Evolutionary conservation across 2,113 vertebrate species (phyloP).

Genomic region (Syngnathoides biaculeatus): DNA sequence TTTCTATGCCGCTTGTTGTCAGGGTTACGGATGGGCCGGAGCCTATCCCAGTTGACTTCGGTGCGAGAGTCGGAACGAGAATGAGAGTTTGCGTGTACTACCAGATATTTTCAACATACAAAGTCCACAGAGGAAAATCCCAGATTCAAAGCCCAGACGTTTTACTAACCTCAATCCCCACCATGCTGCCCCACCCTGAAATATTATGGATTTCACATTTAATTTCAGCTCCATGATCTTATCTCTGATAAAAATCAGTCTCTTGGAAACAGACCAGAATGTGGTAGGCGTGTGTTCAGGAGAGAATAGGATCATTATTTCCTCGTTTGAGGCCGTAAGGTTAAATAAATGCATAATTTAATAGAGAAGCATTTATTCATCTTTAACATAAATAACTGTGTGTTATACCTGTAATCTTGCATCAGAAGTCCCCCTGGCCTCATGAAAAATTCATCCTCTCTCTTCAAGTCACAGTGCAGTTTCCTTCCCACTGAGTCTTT

Average conservation of each 20-base stretch:
- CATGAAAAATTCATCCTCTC: conserved; percentile 53
- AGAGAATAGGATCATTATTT: not conserved
- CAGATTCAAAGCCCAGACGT: not conserved
- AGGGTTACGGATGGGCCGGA: not conserved
- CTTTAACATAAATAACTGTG: conserved; percentile 44
- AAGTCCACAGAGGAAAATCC: too few relatives aligned
- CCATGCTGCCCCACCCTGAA: not conserved
- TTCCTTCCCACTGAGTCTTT: conserved; percentile 11
- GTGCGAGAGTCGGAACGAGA: not conserved
- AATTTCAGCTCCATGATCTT: not conserved
- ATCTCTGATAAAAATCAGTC: not conserved
- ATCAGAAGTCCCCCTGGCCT: conserved; percentile 24
- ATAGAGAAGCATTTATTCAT: conserved; percentile 40
- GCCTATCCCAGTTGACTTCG: not conserved
- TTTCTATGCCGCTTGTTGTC: not conserved
- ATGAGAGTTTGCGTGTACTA: too few relatives aligned
- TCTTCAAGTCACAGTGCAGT: conserved; percentile 26
- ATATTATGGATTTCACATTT: not conserved
- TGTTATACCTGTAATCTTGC: conserved; percentile 35
- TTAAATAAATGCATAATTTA: conserved; percentile 53
- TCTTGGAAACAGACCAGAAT: not conserved
- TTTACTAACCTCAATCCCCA: not conserved
- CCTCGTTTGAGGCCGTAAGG: conserved; percentile 17
- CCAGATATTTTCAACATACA: too few relatives aligned
- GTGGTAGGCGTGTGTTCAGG: not conserved